Base-by-base conservation (phyloP, 2,113 vertebrate genomes). In the Aramus guarauna region DNA sequence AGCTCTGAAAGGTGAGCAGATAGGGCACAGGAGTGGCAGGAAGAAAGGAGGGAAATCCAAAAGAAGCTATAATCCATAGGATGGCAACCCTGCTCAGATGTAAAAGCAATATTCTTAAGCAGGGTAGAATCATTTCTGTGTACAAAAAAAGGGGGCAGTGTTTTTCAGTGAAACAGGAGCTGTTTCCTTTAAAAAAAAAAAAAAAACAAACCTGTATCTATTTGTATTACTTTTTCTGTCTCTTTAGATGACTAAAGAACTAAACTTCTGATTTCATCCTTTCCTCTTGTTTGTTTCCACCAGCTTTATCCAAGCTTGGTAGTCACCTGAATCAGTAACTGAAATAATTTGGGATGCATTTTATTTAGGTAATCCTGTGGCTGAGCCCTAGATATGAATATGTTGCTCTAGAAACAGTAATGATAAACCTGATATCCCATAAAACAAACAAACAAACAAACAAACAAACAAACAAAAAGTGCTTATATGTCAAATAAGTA, bases 71-170 rank as follows among this genome's bases (percentile, higher is more conserved):
- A 72, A 21, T 18, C 15, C 7, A 4, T 37, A 45, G 4, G 26
- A 47, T 50, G 18, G 7, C 11, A 81, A 59, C 62, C 9, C 4
- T 55, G 11, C 4, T 27, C 6, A 45, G 15, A 5, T 41, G 50
- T 16, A 55, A 50, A 78, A 17, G 1, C 3, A 43, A 10, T 63
- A 66, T 41, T 85, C 37, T 22, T 37, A 71, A 75, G 3, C 2
- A 68, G 9, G 12, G 3, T 45, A 59, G 3, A 67, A 41, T 24
- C 4, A 43, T 58, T 75, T 56, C 50, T 39, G 5, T 17, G 3
- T 6, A 37, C 3, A 21, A 50, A 36, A 41, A 53, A 47, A 11
- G 3, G 0, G 0, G 6, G 1, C 4, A 11, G 4, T 15, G 3
- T 8, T 74, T 84, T 41, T 52, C 21, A 69, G 19, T 30, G 13